A percentile compares a stretch with the other conserved stretches of the same genome.
These are phyloP conservation scores for Anas platyrhynchos DNA, from an alignment of 2,113 vertebrate genomes.

Conservation along the genomic window DNA sequence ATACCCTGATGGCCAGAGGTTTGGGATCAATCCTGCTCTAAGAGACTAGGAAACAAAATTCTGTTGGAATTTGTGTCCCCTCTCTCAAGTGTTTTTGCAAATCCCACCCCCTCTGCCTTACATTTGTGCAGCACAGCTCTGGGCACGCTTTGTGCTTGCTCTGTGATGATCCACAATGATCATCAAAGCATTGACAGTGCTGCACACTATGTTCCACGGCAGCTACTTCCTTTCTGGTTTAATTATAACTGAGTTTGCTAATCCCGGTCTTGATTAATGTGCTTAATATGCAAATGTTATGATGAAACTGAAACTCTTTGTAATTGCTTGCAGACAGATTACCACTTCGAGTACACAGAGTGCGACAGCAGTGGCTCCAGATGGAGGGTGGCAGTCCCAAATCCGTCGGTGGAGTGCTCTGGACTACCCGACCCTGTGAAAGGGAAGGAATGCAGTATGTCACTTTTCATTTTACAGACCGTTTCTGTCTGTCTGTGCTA, in stretches of 20 bases:
- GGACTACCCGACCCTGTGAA: conserved; percentile 93
- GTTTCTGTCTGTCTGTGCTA: not conserved
- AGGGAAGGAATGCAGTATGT: conserved; percentile 97
- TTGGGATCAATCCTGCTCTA: not conserved
- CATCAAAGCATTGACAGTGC: not conserved
- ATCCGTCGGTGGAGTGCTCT: conserved; percentile 80
- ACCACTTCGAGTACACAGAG: conserved; percentile 97
- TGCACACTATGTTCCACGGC: not conserved
- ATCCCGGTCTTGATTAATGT: conserved; percentile 58
- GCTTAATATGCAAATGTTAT: conserved; percentile 51
- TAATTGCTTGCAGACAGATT: conserved; percentile 88
- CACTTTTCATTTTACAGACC: not conserved
- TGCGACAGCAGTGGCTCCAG: conserved; percentile 95
- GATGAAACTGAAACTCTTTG: conserved; percentile 68
- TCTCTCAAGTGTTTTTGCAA: not conserved
- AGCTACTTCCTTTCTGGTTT: conserved; percentile 45
- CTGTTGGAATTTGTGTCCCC: not conserved
- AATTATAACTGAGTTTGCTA: conserved; percentile 52
- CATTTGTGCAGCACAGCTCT: not conserved
- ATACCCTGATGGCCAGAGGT: not conserved
- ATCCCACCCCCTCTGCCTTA: not conserved
- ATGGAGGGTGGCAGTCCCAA: conserved; percentile 96
- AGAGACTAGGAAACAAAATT: not conserved
- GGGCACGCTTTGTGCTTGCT: not conserved
- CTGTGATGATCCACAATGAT: not conserved